Conservation (phyloP, 2,113 vertebrate species). For the Deroptyus accipitrinus region DNA sequence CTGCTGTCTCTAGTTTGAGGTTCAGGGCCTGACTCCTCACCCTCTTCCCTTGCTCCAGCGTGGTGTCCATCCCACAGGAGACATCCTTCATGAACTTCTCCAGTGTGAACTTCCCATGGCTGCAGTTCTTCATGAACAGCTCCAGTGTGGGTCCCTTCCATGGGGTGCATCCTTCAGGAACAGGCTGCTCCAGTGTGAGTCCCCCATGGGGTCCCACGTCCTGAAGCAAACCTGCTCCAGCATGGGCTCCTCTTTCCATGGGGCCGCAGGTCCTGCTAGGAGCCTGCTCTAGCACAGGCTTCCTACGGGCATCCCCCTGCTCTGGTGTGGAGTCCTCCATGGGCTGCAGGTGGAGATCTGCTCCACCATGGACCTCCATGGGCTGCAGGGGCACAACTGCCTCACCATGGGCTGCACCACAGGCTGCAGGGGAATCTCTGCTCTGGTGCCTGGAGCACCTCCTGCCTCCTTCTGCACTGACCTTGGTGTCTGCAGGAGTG, state of each 20-base stretch:
- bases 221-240: neutral
- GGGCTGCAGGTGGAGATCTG: neutral
- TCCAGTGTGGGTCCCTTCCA: neutral
- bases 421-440: neutral
- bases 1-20: neutral
- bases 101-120: neutral
- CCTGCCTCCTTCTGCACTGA: neutral
- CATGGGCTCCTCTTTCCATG: neutral
- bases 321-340: neutral
- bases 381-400: neutral
- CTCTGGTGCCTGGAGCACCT: neutral
- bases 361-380: neutral
- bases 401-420: no score
- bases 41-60: neutral
- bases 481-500: neutral
- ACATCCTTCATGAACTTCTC: neutral
- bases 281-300: neutral
- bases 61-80: neutral
- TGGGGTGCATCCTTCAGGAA: neutral
- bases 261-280: neutral
- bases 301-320: neutral
- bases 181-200: neutral
- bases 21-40: neutral
- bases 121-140: neutral
- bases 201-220: neutral